phyloP scores from a whole-genome alignment of 2,113 vertebrate genomes.

The Ciconia boyciana region DNA sequence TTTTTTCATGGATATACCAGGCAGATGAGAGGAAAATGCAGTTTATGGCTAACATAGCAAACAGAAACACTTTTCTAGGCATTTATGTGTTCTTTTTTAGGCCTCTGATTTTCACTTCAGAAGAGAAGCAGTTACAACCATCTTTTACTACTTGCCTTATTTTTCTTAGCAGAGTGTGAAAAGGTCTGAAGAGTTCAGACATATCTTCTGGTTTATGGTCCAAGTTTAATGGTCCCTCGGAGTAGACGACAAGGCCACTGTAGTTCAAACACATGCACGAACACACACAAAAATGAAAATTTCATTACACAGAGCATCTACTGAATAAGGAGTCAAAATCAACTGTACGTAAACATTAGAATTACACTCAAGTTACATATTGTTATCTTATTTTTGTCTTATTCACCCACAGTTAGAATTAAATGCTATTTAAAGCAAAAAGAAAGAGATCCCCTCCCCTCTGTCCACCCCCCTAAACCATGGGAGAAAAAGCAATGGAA shows the following conservation, averaged over 20 bases:
- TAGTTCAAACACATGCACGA: conserved; percentile 47
- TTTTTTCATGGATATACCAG: neutral
- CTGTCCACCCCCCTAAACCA: neutral
- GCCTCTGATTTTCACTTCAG: neutral
- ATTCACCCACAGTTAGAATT: neutral
- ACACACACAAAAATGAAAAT: neutral
- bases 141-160: conserved; percentile 82
- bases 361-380: neutral
- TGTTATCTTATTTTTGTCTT: neutral
- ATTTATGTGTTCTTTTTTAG: neutral
- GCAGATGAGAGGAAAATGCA: neutral
- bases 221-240: conserved; percentile 92
- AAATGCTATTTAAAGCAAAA: neutral
- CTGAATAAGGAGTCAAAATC: neutral
- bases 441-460: neutral
- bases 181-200: conserved; percentile 97
- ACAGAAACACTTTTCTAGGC: neutral
- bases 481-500: neutral
- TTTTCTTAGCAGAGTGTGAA: conserved; percentile 92
- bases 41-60: neutral
- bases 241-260: conserved; percentile 95
- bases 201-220: conserved; percentile 94
- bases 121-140: neutral
- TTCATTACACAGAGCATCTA: neutral
- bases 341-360: neutral